These are phyloP conservation scores for Drosophila sturtevanti DNA, from an alignment of 1,140 invertebrate species.

Conservation along the genomic window DNA sequence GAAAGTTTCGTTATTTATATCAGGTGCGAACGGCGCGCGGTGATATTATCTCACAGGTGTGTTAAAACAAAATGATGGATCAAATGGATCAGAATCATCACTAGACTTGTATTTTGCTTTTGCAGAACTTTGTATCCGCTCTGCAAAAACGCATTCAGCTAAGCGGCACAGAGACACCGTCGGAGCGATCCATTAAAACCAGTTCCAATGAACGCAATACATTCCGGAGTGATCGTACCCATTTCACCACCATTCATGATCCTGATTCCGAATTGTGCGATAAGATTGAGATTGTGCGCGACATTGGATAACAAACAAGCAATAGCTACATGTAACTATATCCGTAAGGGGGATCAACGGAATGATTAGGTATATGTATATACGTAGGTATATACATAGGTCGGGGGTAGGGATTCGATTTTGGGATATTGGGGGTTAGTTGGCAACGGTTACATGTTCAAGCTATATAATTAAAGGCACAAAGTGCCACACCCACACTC, in stretches of 20 bases:
- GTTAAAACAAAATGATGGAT: constrained; percentile 5
- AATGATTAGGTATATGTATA: constrained; percentile 19
- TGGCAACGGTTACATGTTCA: constrained; percentile 51
- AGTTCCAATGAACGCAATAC: constrained; percentile 87
- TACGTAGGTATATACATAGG: constrained; percentile 20
- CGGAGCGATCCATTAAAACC: constrained; percentile 83
- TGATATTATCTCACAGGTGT: constrained; percentile 93
- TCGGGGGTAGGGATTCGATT: constrained; percentile 44
- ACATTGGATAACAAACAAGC: constrained; percentile 83
- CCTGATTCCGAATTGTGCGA: constrained; percentile 81
- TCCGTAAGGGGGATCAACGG: constrained; percentile 56
- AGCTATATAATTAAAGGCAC: constrained; percentile 38
- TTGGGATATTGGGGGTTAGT: constrained; percentile 4
- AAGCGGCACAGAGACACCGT: constrained; percentile 82
- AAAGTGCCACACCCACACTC: constrained; percentile 29
- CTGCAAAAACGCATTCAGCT: constrained; percentile 87
- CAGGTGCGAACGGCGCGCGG: constrained; percentile 94
- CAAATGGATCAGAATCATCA: neutral
- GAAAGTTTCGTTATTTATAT: constrained; percentile 94
- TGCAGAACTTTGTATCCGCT: constrained; percentile 91
- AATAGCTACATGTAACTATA: constrained; percentile 82
- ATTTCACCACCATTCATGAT: constrained; percentile 84
- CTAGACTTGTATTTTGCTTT: constrained; percentile 30
- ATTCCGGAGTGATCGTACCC: constrained; percentile 89
- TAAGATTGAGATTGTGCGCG: constrained; percentile 81